Conservation (phyloP, 2,888 invertebrate genomes). For the Pediacus dermestoides region DNA sequence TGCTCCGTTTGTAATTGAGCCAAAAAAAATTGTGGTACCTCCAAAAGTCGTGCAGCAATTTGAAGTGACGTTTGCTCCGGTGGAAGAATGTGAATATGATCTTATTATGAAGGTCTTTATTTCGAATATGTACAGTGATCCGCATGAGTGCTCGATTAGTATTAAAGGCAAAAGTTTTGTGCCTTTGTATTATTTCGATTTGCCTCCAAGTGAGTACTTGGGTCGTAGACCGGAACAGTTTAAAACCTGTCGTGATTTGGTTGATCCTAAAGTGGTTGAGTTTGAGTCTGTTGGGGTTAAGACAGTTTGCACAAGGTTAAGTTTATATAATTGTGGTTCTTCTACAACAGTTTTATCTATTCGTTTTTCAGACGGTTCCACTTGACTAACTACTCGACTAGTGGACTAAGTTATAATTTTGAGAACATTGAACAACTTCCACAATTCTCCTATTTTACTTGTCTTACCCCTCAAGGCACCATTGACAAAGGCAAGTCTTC, state of each 20-base stretch:
- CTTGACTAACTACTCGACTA: slow-evolving; percentile 23
- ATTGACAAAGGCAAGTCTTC: slow-evolving; percentile 59
- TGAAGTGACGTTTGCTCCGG: slow-evolving; percentile 56
- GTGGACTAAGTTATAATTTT: neutral
- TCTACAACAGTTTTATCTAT: slow-evolving; percentile 6
- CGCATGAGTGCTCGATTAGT: too few relatives aligned
- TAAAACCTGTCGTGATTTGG: slow-evolving; percentile 26
- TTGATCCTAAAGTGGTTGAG: slow-evolving; percentile 55
- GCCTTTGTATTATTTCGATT: slow-evolving; percentile 68
- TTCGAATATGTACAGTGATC: too few relatives aligned
- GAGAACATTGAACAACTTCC: slow-evolving; percentile 10
- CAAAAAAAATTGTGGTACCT: slow-evolving; percentile 49
- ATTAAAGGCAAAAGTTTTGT: slow-evolving; percentile 60
- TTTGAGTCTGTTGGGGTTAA: slow-evolving; percentile 64
- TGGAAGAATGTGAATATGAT: too few relatives aligned
- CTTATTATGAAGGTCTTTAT: too few relatives aligned
- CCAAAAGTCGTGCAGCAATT: slow-evolving; percentile 50
- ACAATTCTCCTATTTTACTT: slow-evolving; percentile 53
- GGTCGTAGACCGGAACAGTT: slow-evolving; percentile 50
- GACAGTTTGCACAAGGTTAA: slow-evolving; percentile 31
- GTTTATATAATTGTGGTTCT: slow-evolving; percentile 1
- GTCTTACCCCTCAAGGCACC: slow-evolving; percentile 57
- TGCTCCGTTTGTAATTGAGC: slow-evolving; percentile 56
- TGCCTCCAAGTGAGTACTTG: slow-evolving; percentile 61
- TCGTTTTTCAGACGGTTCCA: slow-evolving; percentile 10